phyloP scores from a whole-genome alignment of 2,113 vertebrate genomes.

The Ctenodactylus gundi region DNA sequence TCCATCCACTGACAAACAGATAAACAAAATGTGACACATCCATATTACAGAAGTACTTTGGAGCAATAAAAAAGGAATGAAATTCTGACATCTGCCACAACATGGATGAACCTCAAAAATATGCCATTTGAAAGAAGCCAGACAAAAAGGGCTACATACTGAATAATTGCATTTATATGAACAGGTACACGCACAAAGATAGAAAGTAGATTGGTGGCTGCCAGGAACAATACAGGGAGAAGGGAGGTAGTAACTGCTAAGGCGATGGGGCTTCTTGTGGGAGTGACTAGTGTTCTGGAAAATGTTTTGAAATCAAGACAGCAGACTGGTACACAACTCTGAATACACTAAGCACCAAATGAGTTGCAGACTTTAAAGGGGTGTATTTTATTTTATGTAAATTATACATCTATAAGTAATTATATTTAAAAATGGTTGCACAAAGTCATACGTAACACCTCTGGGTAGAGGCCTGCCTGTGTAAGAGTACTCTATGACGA shows the following conservation, averaged over 20 bases:
- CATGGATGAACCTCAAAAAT: not conserved
- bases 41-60: not conserved
- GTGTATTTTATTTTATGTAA: not conserved
- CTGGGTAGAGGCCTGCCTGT: not conserved
- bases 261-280: not conserved
- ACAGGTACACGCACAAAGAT: not conserved
- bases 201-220: not conserved
- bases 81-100: not conserved
- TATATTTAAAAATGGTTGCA: not conserved
- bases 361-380: not conserved
- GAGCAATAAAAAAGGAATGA: constrained; percentile 3
- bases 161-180: not conserved
- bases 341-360: not conserved
- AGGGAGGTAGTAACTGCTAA: not conserved
- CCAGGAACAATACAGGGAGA: not conserved
- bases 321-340: not conserved
- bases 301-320: too few relatives aligned
- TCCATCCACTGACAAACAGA: not conserved
- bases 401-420: not conserved
- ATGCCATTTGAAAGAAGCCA: not conserved
- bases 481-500: not conserved
- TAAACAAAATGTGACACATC: not conserved
- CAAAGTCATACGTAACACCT: not conserved
- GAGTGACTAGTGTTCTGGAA: not conserved
- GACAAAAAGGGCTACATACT: not conserved